A percentile compares a stretch with the other conserved stretches of the same genome.
These are phyloP conservation scores for Xanthia icteritia DNA, from an alignment of 2,888 invertebrate genomes.

Conservation along the genomic window DNA sequence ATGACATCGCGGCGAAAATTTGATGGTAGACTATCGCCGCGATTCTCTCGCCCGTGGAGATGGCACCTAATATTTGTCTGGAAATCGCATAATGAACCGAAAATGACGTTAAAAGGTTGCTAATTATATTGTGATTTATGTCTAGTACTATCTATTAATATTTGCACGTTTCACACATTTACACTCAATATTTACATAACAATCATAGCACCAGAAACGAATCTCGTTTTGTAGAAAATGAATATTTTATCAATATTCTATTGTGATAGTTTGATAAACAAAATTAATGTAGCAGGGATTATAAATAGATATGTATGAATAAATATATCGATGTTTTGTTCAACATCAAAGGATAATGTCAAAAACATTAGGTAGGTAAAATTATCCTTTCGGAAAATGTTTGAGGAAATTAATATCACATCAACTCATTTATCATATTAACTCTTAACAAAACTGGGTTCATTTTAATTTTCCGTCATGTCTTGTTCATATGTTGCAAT, in stretches of 20 bases:
- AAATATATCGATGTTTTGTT: slow-evolving; percentile 24
- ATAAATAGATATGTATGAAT: background rate
- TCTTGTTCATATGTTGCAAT: too few relatives aligned
- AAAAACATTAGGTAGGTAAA: background rate
- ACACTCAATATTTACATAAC: slow-evolving; percentile 27
- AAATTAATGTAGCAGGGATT: background rate
- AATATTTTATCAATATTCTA: background rate
- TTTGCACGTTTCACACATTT: slow-evolving; percentile 42
- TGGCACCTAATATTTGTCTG: background rate
- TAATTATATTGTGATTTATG: slow-evolving; percentile 37
- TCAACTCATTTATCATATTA: too few relatives aligned
- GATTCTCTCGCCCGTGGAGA: too few relatives aligned
- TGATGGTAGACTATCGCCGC: too few relatives aligned
- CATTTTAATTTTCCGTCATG: background rate
- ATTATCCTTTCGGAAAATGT: background rate
- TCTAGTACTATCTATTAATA: slow-evolving; percentile 28
- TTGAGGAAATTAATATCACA: background rate
- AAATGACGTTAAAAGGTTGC: slow-evolving; percentile 29
- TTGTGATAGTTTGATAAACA: slow-evolving; percentile 18
- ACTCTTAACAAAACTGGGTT: background rate
- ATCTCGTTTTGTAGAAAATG: slow-evolving; percentile 24
- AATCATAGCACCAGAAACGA: slow-evolving; percentile 58
- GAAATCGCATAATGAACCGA: slow-evolving; percentile 48
- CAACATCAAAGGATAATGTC: slow-evolving; percentile 1
- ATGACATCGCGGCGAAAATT: too few relatives aligned